A percentile compares a stretch with the other conserved stretches of the same genome.
Evolutionary conservation across 2,888 invertebrate genomes (phyloP).

Genomic region (Glyphotaelius pellucidus): DNA sequence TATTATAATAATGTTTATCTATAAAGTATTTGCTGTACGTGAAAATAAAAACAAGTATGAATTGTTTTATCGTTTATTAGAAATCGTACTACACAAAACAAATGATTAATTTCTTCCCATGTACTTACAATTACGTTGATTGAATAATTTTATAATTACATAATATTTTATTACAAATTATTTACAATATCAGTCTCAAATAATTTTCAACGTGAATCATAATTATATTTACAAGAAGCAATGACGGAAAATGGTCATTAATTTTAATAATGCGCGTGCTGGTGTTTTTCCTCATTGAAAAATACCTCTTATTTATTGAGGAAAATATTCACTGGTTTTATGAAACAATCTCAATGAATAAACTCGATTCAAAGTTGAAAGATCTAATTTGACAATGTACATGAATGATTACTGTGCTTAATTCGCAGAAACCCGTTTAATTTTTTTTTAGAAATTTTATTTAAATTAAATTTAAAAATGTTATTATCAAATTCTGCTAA

Average conservation of each 20-base stretch:
- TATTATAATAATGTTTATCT: too few species aligned
- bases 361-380: background rate
- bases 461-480: too few species aligned
- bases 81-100: conserved; percentile 18
- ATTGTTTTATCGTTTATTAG: conserved; percentile 8
- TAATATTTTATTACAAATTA: background rate
- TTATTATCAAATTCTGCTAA: too few species aligned
- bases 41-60: background rate
- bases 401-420: too few species aligned
- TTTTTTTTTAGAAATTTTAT: too few species aligned
- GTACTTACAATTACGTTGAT: background rate
- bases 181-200: conserved; percentile 57
- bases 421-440: too few species aligned
- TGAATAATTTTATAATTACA: background rate
- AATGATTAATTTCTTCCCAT: background rate
- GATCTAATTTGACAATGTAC: background rate
- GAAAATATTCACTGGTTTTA: background rate
- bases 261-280: background rate
- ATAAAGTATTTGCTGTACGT: too few species aligned
- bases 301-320: background rate
- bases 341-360: background rate
- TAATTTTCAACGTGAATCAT: conserved; percentile 55
- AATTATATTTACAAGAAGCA: conserved; percentile 17
- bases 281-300: background rate
- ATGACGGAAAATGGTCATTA: background rate